Evolutionary conservation across 92 coral and sea anemone species (phyloP).

Genomic region (Zoanthus sociatus): DNA sequence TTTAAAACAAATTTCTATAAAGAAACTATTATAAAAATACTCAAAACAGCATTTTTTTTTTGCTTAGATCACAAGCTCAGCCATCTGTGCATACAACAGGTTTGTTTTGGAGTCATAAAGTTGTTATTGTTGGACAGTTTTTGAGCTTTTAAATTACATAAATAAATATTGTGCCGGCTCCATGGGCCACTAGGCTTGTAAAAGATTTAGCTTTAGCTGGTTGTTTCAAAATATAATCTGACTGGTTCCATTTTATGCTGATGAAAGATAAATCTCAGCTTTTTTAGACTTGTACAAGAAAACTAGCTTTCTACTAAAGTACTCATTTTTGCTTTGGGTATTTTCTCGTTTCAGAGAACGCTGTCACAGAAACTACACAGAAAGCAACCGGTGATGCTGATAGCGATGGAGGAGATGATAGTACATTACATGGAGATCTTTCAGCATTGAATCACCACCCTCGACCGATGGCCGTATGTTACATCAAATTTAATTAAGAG

Average conservation of each 20-base stretch:
- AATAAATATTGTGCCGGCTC: too few species aligned
- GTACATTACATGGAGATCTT: constrained; percentile 60
- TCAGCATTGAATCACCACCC: constrained; percentile 80
- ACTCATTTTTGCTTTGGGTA: too few species aligned
- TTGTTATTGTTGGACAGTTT: neutral
- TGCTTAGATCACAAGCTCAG: constrained; percentile 13
- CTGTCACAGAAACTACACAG: constrained; percentile 14
- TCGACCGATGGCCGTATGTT: constrained; percentile 86
- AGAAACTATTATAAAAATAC: too few species aligned
- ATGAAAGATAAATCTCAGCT: too few species aligned
- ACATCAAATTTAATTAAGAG: neutral
- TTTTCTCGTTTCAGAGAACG: neutral
- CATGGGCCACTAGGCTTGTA: too few species aligned
- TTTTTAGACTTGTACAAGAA: too few species aligned
- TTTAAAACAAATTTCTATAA: too few species aligned
- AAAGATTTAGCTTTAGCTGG: too few species aligned
- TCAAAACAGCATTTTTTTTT: neutral
- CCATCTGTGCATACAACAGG: constrained; percentile 10
- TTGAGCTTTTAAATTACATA: neutral
- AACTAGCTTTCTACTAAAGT: too few species aligned
- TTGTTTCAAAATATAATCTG: too few species aligned
- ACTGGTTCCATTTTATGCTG: too few species aligned
- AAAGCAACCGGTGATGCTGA: constrained; percentile 50
- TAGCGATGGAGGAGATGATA: constrained; percentile 58
- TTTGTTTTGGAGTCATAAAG: neutral